Percentiles rank a stretch among this genome's conserved stretches.
phyloP scores from a whole-genome alignment of 2,797 vertebrate genomes.

The Gastrophryne carolinensis region DNA sequence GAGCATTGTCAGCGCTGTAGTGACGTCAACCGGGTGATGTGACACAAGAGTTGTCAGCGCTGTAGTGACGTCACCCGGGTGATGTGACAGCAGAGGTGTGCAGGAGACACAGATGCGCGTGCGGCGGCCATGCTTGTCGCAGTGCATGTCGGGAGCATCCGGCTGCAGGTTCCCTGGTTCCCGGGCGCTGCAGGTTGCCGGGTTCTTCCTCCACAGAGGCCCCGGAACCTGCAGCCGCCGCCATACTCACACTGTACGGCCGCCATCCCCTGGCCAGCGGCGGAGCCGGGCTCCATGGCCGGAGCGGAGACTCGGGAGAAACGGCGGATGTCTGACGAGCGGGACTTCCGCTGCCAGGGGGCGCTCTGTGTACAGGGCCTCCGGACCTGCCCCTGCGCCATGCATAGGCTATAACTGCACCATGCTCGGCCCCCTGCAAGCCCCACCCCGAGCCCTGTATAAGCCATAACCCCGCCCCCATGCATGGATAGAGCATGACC shows the following conservation, averaged over 20 bases:
- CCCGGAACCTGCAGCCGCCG: conserved; percentile 30
- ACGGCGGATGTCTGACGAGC: conserved; percentile 4
- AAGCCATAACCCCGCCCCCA: too few relatives aligned
- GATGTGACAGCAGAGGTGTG: too few relatives aligned
- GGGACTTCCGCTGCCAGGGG: conserved; percentile 16
- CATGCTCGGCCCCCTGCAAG: too few relatives aligned
- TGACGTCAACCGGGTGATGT: too few relatives aligned
- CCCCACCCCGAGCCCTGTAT: too few relatives aligned
- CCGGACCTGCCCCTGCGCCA: not conserved
- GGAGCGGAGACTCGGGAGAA: too few relatives aligned
- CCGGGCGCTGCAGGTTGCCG: not conserved
- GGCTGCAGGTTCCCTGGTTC: conserved; percentile 20
- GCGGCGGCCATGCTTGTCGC: too few relatives aligned
- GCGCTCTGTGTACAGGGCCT: not conserved
- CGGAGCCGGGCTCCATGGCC: conserved; percentile 15
- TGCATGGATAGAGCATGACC: too few relatives aligned
- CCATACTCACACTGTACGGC: conserved; percentile 32
- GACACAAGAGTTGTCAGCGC: too few relatives aligned
- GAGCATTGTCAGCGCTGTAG: too few relatives aligned
- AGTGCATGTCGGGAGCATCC: conserved; percentile 5
- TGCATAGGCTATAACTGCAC: conserved; percentile 4
- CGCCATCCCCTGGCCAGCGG: not conserved
- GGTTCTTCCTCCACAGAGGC: not conserved
- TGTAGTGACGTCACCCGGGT: too few relatives aligned
- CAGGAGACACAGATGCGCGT: too few relatives aligned